Percentiles rank a stretch among this genome's conserved stretches.
These are phyloP conservation scores for Aricia agestis DNA, from an alignment of 1,140 invertebrate species.

Conservation along the genomic window DNA sequence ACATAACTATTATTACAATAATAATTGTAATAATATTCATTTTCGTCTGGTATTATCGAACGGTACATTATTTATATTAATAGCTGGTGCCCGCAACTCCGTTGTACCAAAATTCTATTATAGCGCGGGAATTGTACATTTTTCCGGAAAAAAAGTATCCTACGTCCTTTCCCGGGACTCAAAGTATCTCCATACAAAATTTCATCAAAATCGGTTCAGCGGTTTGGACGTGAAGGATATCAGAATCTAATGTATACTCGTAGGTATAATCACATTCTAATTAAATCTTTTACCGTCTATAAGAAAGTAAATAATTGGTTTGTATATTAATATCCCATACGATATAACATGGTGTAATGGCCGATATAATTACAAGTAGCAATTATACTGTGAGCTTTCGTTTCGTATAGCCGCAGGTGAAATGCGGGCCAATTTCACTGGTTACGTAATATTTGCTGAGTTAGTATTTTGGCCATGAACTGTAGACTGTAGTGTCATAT, in stretches of 20 bases:
- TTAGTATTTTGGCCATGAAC: background rate
- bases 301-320: background rate
- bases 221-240: no score
- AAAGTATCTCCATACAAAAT: no score
- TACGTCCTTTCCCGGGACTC: no score
- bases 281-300: background rate
- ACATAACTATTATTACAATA: background rate
- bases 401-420: background rate
- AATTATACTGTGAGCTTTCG: slow-evolving; percentile 7
- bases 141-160: no score
- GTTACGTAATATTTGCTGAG: background rate
- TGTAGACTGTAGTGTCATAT: background rate
- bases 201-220: no score
- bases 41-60: no score
- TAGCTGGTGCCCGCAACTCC: no score
- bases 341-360: background rate
- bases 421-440: slow-evolving; percentile 6
- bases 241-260: no score
- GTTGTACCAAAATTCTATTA: no score
- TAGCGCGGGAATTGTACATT: no score
- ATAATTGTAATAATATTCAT: background rate
- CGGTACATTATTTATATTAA: no score
- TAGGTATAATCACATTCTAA: background rate
- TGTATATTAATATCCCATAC: background rate
- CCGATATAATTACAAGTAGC: slow-evolving; percentile 1